phyloP scores from a whole-genome alignment of 1,140 invertebrate species.

The Chymomyza costata region DNA sequence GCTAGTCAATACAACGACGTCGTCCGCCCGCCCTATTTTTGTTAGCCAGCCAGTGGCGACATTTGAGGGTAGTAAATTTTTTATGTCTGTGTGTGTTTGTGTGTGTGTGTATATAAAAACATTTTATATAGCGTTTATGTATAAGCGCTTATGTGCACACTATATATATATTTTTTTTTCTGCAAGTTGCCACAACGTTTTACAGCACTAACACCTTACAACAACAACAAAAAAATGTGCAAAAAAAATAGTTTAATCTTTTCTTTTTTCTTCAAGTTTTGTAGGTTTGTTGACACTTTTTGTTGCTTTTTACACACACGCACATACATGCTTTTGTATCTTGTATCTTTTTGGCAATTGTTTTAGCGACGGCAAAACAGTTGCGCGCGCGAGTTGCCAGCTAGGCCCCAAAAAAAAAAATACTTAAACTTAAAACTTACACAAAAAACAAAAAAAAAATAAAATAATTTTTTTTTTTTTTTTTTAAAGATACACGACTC shows the following conservation, averaged over 20 bases:
- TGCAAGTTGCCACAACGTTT: not conserved
- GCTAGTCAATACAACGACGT: no score
- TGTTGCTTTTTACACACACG: no score
- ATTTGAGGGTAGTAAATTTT: constrained; percentile 40
- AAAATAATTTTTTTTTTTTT: no score
- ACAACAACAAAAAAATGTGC: constrained; percentile 1
- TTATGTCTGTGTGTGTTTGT: constrained; percentile 17
- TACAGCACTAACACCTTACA: not conserved
- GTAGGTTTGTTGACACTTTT: no score
- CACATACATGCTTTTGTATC: no score
- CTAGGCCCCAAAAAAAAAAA: no score
- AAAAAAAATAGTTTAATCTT: not conserved
- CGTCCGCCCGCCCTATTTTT: no score
- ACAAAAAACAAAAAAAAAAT: no score
- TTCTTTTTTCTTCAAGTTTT: not conserved
- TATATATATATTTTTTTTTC: constrained; percentile 8
- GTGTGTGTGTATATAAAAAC: constrained; percentile 7
- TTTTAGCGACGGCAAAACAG: constrained; percentile 60
- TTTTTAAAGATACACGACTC: no score
- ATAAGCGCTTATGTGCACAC: constrained; percentile 1
- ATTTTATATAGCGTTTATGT: constrained; percentile 1
- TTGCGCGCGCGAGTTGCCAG: no score
- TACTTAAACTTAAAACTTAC: no score
- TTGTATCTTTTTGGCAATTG: no score
- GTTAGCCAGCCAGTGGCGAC: constrained; percentile 35